Evolutionary conservation across 1,140 invertebrate species (phyloP).

Genomic region (Lethocerus indicus): DNA sequence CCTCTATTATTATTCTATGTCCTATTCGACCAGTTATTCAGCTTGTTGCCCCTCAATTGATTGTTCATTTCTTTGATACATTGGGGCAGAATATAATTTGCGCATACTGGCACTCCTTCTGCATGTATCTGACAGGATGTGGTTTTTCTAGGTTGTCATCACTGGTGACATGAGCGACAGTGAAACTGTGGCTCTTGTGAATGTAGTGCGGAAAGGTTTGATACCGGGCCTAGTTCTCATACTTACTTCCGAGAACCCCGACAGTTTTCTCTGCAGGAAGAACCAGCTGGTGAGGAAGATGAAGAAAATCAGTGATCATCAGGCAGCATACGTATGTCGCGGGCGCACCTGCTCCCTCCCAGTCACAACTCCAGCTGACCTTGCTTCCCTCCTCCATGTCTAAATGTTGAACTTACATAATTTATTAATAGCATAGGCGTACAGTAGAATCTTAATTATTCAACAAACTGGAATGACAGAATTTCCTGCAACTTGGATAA

Average conservation of each 20-base stretch:
- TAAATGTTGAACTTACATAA: not conserved
- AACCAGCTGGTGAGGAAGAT: constrained; percentile 10
- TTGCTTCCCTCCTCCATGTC: constrained; percentile 39
- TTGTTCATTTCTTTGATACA: too few species aligned
- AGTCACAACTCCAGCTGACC: constrained; percentile 45
- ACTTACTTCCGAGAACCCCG: constrained; percentile 38
- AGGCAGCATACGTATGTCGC: constrained; percentile 67
- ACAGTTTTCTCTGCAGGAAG: constrained; percentile 23
- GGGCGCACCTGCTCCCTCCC: constrained; percentile 63
- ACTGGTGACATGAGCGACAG: constrained; percentile 41
- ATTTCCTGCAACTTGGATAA: not conserved
- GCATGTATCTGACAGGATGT: not conserved
- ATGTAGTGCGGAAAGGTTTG: constrained; percentile 42
- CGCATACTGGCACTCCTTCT: not conserved
- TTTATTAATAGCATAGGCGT: too few species aligned
- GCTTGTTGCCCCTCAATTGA: too few species aligned
- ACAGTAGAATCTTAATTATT: too few species aligned
- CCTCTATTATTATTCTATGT: too few species aligned
- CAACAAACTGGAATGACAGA: too few species aligned
- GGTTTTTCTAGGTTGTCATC: constrained; percentile 40
- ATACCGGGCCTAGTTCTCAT: constrained; percentile 53
- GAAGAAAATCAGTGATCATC: constrained; percentile 27
- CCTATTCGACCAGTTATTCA: too few species aligned
- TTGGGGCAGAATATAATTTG: not conserved
- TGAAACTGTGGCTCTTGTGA: constrained; percentile 45